Evolutionary conservation across 2,888 invertebrate genomes (phyloP).

Genomic region (Dynastes tityus): DNA sequence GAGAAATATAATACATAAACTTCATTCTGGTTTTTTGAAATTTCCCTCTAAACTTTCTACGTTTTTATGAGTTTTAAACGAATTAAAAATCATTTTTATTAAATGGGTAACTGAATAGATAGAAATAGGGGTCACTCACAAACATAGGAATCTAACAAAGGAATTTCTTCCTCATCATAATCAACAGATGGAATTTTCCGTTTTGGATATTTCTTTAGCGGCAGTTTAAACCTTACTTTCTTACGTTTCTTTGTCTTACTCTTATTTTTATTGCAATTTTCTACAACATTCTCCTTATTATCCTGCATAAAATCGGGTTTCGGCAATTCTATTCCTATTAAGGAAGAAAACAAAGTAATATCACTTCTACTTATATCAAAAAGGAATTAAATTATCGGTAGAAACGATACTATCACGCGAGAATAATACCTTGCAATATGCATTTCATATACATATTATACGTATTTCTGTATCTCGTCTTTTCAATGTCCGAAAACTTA

Average conservation of each 20-base stretch:
- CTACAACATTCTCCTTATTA: conserved; percentile 1
- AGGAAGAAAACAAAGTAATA: too few relatives aligned
- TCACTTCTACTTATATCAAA: too few relatives aligned
- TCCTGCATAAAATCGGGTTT: conserved; percentile 13
- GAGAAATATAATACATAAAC: too few relatives aligned
- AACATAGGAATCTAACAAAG: not conserved
- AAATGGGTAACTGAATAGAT: too few relatives aligned
- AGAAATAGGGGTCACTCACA: not conserved
- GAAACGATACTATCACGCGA: too few relatives aligned
- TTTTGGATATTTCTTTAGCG: conserved; percentile 20
- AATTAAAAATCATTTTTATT: too few relatives aligned
- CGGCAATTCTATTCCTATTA: conserved; percentile 7
- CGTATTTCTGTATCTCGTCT: conserved; percentile 2
- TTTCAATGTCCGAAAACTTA: conserved; percentile 9
- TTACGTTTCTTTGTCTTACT: conserved; percentile 2
- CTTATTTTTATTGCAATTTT: not conserved
- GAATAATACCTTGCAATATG: conserved; percentile 1
- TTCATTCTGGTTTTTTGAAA: too few relatives aligned
- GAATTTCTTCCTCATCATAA: conserved; percentile 2
- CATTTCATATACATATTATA: conserved; percentile 22
- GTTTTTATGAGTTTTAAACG: too few relatives aligned
- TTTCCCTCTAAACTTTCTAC: too few relatives aligned
- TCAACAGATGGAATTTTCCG: conserved; percentile 15
- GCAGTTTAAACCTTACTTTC: conserved; percentile 11
- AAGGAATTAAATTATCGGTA: too few relatives aligned